Conservation (phyloP, 2,888 invertebrate genomes). For the Malthinus seriepunctatus region DNA sequence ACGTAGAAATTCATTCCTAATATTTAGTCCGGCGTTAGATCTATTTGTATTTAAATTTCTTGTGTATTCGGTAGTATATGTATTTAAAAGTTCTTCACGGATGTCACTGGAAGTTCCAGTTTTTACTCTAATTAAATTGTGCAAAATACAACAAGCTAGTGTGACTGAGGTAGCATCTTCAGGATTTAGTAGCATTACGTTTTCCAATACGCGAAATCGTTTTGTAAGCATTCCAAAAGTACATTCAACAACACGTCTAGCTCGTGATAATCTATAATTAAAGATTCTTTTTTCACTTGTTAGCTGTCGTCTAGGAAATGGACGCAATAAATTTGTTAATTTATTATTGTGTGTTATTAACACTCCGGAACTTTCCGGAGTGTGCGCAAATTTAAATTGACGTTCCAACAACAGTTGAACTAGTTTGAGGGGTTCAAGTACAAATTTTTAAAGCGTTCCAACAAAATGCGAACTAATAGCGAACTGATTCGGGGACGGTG, state of each 20-base stretch:
- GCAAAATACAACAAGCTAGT: conserved; percentile 11
- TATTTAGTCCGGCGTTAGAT: conserved; percentile 2
- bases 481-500: too few relatives aligned
- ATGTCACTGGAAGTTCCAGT: neutral
- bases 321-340: neutral
- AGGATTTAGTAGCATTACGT: conserved; percentile 1
- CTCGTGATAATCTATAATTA: conserved; percentile 27
- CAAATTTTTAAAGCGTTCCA: too few relatives aligned
- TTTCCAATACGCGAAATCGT: conserved; percentile 17
- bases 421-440: too few relatives aligned
- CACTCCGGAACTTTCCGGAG: too few relatives aligned
- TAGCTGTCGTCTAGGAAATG: neutral
- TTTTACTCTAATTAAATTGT: conserved; percentile 5
- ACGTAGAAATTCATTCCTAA: neutral
- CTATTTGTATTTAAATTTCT: neutral
- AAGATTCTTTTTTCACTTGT: conserved; percentile 24
- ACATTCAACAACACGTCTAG: conserved; percentile 23
- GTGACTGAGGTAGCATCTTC: neutral
- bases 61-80: neutral
- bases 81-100: neutral
- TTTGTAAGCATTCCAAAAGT: conserved; percentile 20
- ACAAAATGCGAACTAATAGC: too few relatives aligned
- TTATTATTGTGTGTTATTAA: too few relatives aligned
- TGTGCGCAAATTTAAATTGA: too few relatives aligned
- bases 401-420: too few relatives aligned